A percentile compares a stretch with the other conserved stretches of the same genome.
Conservation (phyloP, 2,113 vertebrate genomes). For the Hirundichthys speculiger region DNA sequence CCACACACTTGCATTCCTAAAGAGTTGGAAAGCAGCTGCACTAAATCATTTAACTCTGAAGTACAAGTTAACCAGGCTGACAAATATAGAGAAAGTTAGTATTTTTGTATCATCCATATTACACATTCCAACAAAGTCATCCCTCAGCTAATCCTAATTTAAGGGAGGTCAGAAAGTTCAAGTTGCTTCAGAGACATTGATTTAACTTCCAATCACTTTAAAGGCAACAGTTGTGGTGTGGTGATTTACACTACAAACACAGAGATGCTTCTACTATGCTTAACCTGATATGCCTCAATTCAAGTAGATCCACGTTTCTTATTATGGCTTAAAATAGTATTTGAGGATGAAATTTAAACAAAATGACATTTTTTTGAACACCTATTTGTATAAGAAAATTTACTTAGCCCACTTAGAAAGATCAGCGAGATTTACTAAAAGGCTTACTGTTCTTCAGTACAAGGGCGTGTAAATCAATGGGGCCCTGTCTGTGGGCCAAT, state of each 20-base stretch:
- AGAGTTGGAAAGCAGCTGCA: slow-evolving; percentile 3
- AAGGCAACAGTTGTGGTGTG: not conserved
- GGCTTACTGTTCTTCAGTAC: not conserved
- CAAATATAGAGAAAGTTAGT: slow-evolving; percentile 4
- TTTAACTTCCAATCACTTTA: slow-evolving; percentile 3
- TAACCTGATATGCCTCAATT: not conserved
- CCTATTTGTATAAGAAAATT: slow-evolving; percentile 7
- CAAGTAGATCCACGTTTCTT: not conserved
- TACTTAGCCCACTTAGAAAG: slow-evolving; percentile 7
- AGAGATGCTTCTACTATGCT: not conserved
- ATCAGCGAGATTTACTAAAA: slow-evolving; percentile 3
- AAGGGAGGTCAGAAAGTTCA: not conserved
- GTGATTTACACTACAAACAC: not conserved
- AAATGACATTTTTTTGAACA: slow-evolving; percentile 5
- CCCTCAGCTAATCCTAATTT: not conserved
- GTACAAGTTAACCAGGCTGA: not conserved
- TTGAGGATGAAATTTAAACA: slow-evolving; percentile 5
- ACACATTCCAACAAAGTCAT: not conserved
- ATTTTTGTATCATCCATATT: not conserved
- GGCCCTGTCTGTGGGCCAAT: not conserved
- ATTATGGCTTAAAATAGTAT: not conserved
- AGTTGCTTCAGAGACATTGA: not conserved
- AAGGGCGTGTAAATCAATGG: slow-evolving; percentile 7
- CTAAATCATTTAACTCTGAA: slow-evolving; percentile 1
- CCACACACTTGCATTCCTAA: not conserved